Evolutionary conservation across 2,888 invertebrate species (phyloP).

Genomic region (Salticus scenicus): DNA sequence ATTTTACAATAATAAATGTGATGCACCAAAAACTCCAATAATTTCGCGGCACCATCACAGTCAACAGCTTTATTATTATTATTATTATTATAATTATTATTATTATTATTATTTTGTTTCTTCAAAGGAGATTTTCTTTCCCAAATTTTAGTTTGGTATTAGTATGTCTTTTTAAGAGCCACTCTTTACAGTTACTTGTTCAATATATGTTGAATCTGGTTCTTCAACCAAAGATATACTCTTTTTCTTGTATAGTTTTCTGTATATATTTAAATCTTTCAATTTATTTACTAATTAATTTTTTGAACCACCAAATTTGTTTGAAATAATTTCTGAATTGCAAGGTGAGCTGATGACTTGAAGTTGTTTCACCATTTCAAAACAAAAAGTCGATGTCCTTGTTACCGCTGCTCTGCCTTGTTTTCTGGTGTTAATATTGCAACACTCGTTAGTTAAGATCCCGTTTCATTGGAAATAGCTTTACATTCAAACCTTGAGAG

Average conservation of each 20-base stretch:
- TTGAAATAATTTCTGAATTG: background rate
- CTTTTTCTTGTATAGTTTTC: background rate
- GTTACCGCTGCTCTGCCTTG: background rate
- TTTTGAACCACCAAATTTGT: background rate
- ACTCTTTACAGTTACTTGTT: background rate
- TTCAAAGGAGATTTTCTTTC: background rate
- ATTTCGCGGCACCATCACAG: background rate
- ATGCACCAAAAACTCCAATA: too few relatives aligned
- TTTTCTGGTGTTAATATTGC: background rate
- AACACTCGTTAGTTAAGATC: too few relatives aligned
- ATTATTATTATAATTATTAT: too few relatives aligned
- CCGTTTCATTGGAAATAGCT: too few relatives aligned
- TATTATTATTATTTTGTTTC: too few relatives aligned
- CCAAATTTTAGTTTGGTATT: background rate
- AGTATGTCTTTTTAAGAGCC: background rate
- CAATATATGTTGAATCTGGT: background rate
- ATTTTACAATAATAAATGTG: too few relatives aligned
- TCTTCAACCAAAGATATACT: constrained; percentile 1
- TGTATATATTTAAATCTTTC: background rate
- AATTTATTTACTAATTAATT: background rate
- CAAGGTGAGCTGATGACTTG: background rate
- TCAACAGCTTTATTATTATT: background rate
- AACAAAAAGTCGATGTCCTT: background rate
- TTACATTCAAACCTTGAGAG: too few relatives aligned
- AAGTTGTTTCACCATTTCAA: background rate